Evolutionary conservation across 2,113 vertebrate genomes (phyloP).

Genomic region (Pluvialis apricaria): DNA sequence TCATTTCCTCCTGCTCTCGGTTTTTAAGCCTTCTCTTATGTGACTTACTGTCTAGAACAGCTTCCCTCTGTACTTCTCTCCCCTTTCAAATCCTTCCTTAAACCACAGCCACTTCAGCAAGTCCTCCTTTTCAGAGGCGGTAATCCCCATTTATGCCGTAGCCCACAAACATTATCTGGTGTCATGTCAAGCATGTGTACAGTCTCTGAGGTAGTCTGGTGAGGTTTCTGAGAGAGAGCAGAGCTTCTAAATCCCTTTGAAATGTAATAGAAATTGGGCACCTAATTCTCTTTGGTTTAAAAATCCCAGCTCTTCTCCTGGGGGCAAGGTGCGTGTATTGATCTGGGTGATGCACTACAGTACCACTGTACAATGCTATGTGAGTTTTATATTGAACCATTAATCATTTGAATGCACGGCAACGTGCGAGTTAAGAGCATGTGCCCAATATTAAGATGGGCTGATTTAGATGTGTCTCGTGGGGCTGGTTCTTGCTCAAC

Average conservation of each 20-base stretch:
- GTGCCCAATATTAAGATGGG: neutral
- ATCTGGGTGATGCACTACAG: neutral
- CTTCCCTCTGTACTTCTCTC: slow-evolving; percentile 37
- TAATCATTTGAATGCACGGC: neutral
- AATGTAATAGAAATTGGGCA: neutral
- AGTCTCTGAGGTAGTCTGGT: neutral
- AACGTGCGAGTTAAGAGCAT: neutral
- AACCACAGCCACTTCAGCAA: slow-evolving; percentile 48
- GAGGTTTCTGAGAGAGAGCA: neutral
- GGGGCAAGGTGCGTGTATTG: neutral
- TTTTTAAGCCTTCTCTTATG: slow-evolving; percentile 47
- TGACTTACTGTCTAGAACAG: slow-evolving; percentile 51
- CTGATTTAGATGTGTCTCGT: neutral
- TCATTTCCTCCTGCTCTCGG: slow-evolving; percentile 13
- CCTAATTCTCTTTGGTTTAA: neutral
- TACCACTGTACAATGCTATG: neutral
- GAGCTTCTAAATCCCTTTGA: slow-evolving; percentile 26
- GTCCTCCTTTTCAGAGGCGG: slow-evolving; percentile 37
- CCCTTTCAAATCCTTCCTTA: slow-evolving; percentile 45
- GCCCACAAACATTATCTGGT: slow-evolving; percentile 46
- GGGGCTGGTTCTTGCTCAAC: slow-evolving; percentile 1
- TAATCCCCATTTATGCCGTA: slow-evolving; percentile 1
- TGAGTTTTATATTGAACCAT: neutral
- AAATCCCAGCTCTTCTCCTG: neutral
- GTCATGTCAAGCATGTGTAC: slow-evolving; percentile 25